Conservation (phyloP, 2,797 vertebrate genomes). For the Enteromius argenteus region DNA sequence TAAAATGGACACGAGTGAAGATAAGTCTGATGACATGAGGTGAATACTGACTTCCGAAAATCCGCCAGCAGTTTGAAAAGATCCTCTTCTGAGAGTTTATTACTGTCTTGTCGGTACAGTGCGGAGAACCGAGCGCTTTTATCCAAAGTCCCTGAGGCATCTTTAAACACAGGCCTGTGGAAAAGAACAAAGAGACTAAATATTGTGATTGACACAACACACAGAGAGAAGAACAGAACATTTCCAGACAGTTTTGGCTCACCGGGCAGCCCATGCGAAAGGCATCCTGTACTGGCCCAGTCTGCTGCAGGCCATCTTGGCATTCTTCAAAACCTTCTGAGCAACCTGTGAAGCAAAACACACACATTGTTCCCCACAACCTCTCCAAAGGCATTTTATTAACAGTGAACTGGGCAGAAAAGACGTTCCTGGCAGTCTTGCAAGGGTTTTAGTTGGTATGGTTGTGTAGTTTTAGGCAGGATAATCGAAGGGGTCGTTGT, state of each 20-base stretch:
- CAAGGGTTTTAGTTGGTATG: background rate
- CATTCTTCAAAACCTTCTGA: slow-evolving; percentile 97
- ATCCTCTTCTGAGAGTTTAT: slow-evolving; percentile 95
- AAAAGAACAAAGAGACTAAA: slow-evolving; percentile 28
- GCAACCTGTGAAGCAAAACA: slow-evolving; percentile 80
- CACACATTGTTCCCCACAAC: slow-evolving; percentile 12
- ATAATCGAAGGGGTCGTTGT: background rate
- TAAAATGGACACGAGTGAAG: background rate
- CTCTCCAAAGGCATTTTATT: slow-evolving; percentile 14
- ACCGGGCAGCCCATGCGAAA: slow-evolving; percentile 98
- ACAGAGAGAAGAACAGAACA: slow-evolving; percentile 19
- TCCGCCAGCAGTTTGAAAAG: slow-evolving; percentile 94
- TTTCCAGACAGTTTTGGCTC: slow-evolving; percentile 49
- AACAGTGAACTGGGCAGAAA: slow-evolving; percentile 16
- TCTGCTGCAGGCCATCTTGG: slow-evolving; percentile 90
- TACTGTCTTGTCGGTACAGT: slow-evolving; percentile 95
- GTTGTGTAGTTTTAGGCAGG: slow-evolving; percentile 5
- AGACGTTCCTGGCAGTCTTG: background rate
- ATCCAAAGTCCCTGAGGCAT: slow-evolving; percentile 91
- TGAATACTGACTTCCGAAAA: slow-evolving; percentile 90
- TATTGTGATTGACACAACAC: slow-evolving; percentile 35
- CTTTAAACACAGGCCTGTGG: slow-evolving; percentile 91
- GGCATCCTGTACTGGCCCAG: slow-evolving; percentile 97
- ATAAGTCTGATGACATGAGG: slow-evolving; percentile 5
- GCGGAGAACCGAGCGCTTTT: slow-evolving; percentile 91